Percentiles rank a stretch among this genome's conserved stretches.
Conservation (phyloP, 1,140 invertebrate genomes). For the Leptestheria dahalacensis region DNA sequence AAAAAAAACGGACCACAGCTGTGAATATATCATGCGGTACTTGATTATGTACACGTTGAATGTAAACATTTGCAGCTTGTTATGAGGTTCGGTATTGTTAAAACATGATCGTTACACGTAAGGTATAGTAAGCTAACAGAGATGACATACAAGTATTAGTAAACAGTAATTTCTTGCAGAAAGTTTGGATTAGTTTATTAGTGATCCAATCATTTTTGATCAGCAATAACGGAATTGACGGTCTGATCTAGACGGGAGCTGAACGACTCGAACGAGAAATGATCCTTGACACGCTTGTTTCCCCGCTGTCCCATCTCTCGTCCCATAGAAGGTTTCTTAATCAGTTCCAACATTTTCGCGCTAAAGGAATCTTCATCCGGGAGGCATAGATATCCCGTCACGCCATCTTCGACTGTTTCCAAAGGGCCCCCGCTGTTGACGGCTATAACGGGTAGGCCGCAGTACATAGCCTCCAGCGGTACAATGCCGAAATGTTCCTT, state of each 20-base stretch:
- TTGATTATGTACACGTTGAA: no score
- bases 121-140: no score
- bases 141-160: no score
- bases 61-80: no score
- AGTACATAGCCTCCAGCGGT: slow-evolving; percentile 95
- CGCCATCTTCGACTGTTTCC: slow-evolving; percentile 76
- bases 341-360: slow-evolving; percentile 54
- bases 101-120: no score
- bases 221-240: slow-evolving; percentile 22
- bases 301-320: slow-evolving; percentile 52
- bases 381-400: slow-evolving; percentile 78
- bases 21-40: no score
- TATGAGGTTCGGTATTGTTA: no score
- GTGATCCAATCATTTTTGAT: background rate
- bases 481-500: slow-evolving; percentile 99
- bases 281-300: slow-evolving; percentile 47
- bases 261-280: slow-evolving; percentile 69
- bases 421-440: slow-evolving; percentile 87
- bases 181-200: background rate
- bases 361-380: slow-evolving; percentile 53
- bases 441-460: slow-evolving; percentile 81
- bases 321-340: slow-evolving; percentile 36
- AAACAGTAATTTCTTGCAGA: no score
- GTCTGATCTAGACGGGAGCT: slow-evolving; percentile 46
- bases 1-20: no score